Evolutionary conservation across 2,113 vertebrate genomes (phyloP).

Genomic region (Perca flavescens): DNA sequence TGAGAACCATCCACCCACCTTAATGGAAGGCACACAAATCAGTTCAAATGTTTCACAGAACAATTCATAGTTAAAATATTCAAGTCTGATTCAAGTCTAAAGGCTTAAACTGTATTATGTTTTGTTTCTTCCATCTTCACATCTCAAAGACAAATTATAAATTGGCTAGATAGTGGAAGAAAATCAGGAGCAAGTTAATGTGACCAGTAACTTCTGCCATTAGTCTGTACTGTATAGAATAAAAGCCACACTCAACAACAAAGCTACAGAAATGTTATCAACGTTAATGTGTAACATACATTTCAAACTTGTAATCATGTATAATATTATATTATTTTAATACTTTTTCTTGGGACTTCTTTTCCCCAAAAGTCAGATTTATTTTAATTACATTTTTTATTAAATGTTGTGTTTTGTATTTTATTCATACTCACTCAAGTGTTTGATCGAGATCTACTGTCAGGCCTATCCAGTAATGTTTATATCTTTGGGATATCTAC

Average conservation of each 20-base stretch:
- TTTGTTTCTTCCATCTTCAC: background rate
- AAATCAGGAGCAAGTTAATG: background rate
- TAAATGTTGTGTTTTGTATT: background rate
- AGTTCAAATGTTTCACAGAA: background rate
- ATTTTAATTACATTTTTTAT: background rate
- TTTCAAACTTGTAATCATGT: too few species aligned
- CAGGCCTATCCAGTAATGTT: constrained; percentile 88
- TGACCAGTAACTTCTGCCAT: background rate
- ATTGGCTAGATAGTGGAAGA: too few species aligned
- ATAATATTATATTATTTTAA: too few species aligned
- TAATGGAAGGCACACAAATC: constrained; percentile 36
- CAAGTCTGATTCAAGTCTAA: background rate
- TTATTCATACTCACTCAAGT: constrained; percentile 83
- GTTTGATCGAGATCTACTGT: constrained; percentile 87
- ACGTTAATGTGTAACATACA: too few species aligned
- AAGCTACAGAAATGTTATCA: background rate
- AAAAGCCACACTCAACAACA: background rate
- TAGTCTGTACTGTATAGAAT: background rate
- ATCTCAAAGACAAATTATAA: background rate
- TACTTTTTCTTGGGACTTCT: too few species aligned
- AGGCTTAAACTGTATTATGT: background rate
- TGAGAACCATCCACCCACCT: constrained; percentile 93
- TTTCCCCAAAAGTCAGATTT: background rate
- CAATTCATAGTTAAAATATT: too few species aligned
- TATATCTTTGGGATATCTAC: constrained; percentile 68